Evolutionary conservation across 2,797 vertebrate genomes (phyloP).

Genomic region (Hippopotamyrus pictus): DNA sequence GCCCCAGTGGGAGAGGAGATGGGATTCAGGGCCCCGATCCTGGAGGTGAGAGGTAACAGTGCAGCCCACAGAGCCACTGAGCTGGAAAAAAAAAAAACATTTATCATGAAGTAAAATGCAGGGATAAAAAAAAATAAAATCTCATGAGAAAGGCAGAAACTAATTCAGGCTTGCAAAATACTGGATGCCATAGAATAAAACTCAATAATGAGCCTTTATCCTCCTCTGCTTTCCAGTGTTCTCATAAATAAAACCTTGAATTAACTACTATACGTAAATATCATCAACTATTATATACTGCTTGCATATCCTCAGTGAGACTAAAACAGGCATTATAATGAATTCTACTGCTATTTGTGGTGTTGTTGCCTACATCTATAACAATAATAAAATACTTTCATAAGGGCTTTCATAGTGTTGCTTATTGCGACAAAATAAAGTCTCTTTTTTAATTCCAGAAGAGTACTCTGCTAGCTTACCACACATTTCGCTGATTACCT

Average conservation of each 20-base stretch:
- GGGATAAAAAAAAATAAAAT: background rate
- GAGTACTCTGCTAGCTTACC: background rate
- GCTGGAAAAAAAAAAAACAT: background rate
- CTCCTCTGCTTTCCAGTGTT: background rate
- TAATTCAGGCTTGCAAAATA: background rate
- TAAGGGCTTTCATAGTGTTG: background rate
- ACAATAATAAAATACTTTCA: constrained; percentile 4
- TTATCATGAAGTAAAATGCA: background rate
- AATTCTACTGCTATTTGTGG: background rate
- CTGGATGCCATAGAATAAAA: background rate
- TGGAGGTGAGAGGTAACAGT: background rate
- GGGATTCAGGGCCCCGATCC: background rate
- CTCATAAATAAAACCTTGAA: background rate
- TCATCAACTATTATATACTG: background rate
- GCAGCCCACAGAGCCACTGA: background rate
- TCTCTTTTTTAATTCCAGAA: background rate
- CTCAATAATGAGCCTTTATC: background rate
- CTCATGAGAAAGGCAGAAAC: background rate
- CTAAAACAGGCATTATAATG: background rate
- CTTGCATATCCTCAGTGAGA: background rate
- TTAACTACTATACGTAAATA: background rate
- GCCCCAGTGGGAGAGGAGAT: background rate
- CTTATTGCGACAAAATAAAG: background rate
- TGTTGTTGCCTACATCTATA: background rate
- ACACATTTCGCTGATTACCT: background rate